Base-by-base conservation (phyloP, 2,797 vertebrate genomes). In the Otolemur crassicaudatus region DNA sequence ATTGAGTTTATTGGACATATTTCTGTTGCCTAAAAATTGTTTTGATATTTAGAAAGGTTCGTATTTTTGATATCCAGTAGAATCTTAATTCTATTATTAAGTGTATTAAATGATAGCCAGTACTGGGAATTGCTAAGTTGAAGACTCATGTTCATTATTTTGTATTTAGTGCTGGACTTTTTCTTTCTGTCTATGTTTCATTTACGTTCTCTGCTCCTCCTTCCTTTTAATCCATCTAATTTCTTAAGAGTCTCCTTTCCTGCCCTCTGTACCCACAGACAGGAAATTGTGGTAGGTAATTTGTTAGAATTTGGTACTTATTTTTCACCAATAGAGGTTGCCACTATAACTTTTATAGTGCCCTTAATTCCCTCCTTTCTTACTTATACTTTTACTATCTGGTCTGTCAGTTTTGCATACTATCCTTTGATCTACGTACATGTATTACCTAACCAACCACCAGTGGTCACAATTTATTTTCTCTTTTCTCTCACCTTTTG, bases 41-140 rank as follows among this genome's bases (percentile, higher is more conserved):
- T 84, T 90, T 85, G n/a, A 40, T 60, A 13, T 94, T 96, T 85
- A 67, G 34, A 65, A 85, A 90, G 40, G 67, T 37, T 93, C 73
- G 14, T 63, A 29, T 56, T 91, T 90, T 88, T 88, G 7, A 83
- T 83, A 86, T 83, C 29, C 69, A 19, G 40, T 56, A 31, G 14
- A 53, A 16, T 53, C 49, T 53, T 53, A 53, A 14, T 53, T 53
- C 49, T 13, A 53, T 53, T 53, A 53, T 53, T 53, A 4, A 4
- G 14, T 53, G 14, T 53, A 53, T 53, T 53, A 53, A 53, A 53
- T 53, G 49, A 14, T 5, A 58, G 65, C 27, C 27, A 53, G 17
- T 65, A 19, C 25, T 29, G 19, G 43, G 34, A 87, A 69, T 63
- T 23, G 40, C 22, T 29, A 37, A 29, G 20, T 81, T 70, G 88